Evolutionary conservation across 2,888 invertebrate genomes (phyloP).

Genomic region (Acanthosepion pharaonis): DNA sequence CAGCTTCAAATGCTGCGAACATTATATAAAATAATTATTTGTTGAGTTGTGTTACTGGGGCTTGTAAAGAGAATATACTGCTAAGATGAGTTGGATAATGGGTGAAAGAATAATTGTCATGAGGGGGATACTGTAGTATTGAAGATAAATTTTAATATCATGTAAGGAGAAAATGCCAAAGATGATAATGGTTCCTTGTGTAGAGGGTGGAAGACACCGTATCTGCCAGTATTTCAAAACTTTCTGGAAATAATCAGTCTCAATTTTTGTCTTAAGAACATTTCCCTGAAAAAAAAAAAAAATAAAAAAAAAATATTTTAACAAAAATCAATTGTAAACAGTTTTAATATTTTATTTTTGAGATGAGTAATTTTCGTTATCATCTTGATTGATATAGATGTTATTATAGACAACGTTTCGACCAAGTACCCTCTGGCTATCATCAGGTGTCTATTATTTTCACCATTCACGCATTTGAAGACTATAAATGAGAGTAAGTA

Average conservation of each 20-base stretch:
- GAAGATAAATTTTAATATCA: slow-evolving; percentile 69
- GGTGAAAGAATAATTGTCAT: slow-evolving; percentile 69
- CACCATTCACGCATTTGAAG: no score
- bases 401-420: no score
- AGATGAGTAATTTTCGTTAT: no score
- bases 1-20: no score
- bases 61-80: slow-evolving; percentile 62
- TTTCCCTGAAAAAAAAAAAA: slow-evolving; percentile 61
- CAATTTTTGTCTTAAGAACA: slow-evolving; percentile 59
- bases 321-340: neutral
- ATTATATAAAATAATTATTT: neutral
- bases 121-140: slow-evolving; percentile 71
- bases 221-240: slow-evolving; percentile 68
- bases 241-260: slow-evolving; percentile 57
- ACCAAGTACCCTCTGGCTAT: no score
- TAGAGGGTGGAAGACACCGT: slow-evolving; percentile 65
- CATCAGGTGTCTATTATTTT: no score
- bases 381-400: no score
- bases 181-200: slow-evolving; percentile 63
- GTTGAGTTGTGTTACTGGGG: neutral
- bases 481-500: no score
- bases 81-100: slow-evolving; percentile 64
- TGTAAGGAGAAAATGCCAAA: slow-evolving; percentile 66
- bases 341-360: no score
- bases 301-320: neutral